A percentile compares a stretch with the other conserved stretches of the same genome.
Evolutionary conservation across 1,140 invertebrate species (phyloP).

Genomic region (Danaus melanippus): DNA sequence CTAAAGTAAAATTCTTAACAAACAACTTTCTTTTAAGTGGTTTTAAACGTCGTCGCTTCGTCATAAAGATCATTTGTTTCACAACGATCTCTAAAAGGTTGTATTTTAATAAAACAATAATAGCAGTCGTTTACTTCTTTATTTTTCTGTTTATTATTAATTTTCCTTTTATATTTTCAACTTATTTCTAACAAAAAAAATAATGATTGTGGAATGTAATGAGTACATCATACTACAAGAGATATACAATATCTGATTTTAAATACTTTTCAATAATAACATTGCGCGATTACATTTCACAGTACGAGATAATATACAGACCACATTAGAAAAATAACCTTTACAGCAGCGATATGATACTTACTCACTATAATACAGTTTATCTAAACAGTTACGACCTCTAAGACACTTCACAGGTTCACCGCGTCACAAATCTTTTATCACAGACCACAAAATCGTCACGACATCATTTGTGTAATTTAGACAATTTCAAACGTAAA

Average conservation of each 20-base stretch:
- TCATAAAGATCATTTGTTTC: too few relatives aligned
- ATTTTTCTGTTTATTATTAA: conserved; percentile 17
- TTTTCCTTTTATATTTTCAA: conserved; percentile 32
- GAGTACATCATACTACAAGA: conserved; percentile 30
- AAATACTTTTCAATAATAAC: conserved; percentile 7
- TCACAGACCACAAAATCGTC: conserved; percentile 51
- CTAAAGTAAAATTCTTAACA: too few relatives aligned
- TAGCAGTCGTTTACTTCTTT: conserved; percentile 11
- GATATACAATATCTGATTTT: conserved; percentile 12
- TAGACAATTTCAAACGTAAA: conserved; percentile 16
- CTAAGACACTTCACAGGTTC: conserved; percentile 14
- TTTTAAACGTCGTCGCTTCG: too few relatives aligned
- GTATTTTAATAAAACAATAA: conserved; percentile 8
- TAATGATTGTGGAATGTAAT: conserved; percentile 45
- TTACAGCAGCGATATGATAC: conserved; percentile 3
- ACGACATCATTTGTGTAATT: conserved; percentile 19
- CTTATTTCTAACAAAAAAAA: conserved; percentile 26
- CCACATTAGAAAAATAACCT: neutral
- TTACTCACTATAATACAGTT: conserved; percentile 2
- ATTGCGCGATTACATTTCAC: conserved; percentile 2
- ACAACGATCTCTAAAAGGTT: too few relatives aligned
- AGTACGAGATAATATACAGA: too few relatives aligned
- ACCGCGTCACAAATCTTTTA: conserved; percentile 22
- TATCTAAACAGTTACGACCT: conserved; percentile 1
- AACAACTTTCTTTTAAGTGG: too few relatives aligned